Evolutionary conservation across 2,797 vertebrate species (phyloP).

Genomic region (Vespertilio murinus): DNA sequence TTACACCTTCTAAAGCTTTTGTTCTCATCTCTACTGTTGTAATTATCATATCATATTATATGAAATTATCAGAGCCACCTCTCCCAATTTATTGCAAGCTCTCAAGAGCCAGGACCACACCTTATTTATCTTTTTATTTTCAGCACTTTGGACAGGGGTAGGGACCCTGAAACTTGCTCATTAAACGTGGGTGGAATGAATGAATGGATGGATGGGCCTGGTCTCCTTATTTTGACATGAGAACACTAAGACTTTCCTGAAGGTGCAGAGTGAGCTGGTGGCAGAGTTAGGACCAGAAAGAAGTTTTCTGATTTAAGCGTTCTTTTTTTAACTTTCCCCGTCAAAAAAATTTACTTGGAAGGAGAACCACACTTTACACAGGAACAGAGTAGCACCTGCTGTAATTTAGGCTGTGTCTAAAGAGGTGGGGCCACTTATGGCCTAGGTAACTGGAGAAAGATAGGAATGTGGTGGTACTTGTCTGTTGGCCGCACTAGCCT

Average conservation of each 20-base stretch:
- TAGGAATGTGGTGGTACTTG: background rate
- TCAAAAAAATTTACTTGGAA: background rate
- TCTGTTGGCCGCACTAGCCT: background rate
- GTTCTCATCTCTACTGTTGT: background rate
- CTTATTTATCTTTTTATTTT: conserved; percentile 17
- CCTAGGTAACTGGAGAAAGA: background rate
- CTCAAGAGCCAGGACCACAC: background rate
- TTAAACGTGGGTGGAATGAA: background rate
- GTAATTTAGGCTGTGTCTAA: background rate
- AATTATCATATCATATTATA: background rate
- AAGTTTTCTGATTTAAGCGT: background rate
- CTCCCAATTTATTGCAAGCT: background rate
- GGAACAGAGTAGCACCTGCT: background rate
- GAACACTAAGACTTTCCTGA: background rate
- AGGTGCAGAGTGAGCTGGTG: background rate
- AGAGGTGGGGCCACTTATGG: background rate
- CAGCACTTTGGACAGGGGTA: background rate
- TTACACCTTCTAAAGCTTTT: background rate
- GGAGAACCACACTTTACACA: background rate
- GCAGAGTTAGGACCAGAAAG: conserved; percentile 7
- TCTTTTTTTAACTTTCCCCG: background rate
- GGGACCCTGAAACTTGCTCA: background rate
- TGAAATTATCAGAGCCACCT: background rate
- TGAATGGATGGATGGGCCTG: background rate
- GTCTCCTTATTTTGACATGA: background rate